These are phyloP conservation scores for Phyto melanocephala DNA, from an alignment of 2,888 invertebrate genomes.

Conservation along the genomic window DNA sequence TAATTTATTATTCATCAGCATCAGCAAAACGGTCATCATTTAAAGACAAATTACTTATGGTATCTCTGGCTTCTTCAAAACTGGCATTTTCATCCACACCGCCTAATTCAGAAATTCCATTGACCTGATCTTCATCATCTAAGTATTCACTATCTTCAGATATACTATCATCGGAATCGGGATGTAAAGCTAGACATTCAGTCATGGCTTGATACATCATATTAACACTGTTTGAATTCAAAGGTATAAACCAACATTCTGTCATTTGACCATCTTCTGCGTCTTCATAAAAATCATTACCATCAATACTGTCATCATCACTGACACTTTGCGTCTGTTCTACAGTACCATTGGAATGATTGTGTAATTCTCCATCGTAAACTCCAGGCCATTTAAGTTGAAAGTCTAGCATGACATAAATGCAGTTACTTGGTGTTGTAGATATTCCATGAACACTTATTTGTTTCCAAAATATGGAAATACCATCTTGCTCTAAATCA, in stretches of 20 bases:
- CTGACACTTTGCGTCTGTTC: conserved; percentile 51
- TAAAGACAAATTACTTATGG: conserved; percentile 76
- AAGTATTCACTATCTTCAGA: conserved; percentile 77
- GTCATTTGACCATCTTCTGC: conserved; percentile 81
- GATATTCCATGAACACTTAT: conserved; percentile 77
- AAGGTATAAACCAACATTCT: conserved; percentile 86
- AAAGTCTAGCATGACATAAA: conserved; percentile 77
- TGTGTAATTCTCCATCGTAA: conserved; percentile 63
- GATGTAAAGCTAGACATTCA: conserved; percentile 89
- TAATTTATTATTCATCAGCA: conserved; percentile 73
- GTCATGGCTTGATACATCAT: conserved; percentile 87
- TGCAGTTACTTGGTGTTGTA: conserved; percentile 73
- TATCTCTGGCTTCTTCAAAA: conserved; percentile 70
- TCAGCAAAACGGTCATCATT: conserved; percentile 77
- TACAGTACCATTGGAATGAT: conserved; percentile 59
- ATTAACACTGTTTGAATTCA: conserved; percentile 82
- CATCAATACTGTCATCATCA: conserved; percentile 70
- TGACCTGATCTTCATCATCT: conserved; percentile 71
- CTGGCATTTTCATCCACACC: conserved; percentile 57
- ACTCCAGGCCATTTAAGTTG: conserved; percentile 76
- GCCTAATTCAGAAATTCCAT: neutral
- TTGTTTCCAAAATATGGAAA: conserved; percentile 77
- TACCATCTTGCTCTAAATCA: conserved; percentile 72
- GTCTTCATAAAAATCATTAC: conserved; percentile 72
- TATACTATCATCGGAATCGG: conserved; percentile 84